Conservation (phyloP, 2,888 invertebrate species). For the Phalera bucephala region DNA sequence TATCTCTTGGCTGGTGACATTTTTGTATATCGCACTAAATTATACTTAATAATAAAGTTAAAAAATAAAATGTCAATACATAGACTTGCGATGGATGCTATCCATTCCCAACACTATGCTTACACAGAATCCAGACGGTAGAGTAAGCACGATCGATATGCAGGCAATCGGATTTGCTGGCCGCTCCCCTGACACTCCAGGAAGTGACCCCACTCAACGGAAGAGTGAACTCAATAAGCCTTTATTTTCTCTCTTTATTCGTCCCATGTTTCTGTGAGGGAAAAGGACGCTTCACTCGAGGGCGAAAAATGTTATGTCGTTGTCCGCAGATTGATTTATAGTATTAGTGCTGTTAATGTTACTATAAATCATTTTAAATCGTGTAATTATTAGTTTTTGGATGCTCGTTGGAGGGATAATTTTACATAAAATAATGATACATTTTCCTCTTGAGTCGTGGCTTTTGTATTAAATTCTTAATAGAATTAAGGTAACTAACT, state of each 20-base stretch:
- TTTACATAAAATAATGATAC: no score
- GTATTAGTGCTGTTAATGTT: background rate
- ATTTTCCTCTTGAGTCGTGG: no score
- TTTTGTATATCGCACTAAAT: no score
- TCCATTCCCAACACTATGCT: no score
- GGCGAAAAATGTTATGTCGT: slow-evolving; percentile 8
- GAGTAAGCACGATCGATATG: slow-evolving; percentile 54
- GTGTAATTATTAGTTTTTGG: background rate
- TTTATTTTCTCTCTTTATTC: slow-evolving; percentile 46
- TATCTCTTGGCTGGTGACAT: no score
- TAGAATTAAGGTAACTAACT: no score
- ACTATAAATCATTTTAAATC: no score
- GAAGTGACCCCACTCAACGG: slow-evolving; percentile 69
- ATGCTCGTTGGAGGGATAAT: background rate
- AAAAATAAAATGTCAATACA: no score
- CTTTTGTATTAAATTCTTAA: no score
- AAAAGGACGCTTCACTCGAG: slow-evolving; percentile 15
- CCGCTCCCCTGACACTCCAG: slow-evolving; percentile 55
- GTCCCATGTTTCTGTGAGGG: slow-evolving; percentile 28
- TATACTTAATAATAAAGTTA: no score
- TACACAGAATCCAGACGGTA: slow-evolving; percentile 31
- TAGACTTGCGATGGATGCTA: no score
- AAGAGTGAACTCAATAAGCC: slow-evolving; percentile 61
- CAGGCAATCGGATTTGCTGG: slow-evolving; percentile 64
- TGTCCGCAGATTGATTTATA: slow-evolving; percentile 16